Conservation (phyloP, 2,113 vertebrate genomes). For the pig (Sus scrofa) region DNA sequence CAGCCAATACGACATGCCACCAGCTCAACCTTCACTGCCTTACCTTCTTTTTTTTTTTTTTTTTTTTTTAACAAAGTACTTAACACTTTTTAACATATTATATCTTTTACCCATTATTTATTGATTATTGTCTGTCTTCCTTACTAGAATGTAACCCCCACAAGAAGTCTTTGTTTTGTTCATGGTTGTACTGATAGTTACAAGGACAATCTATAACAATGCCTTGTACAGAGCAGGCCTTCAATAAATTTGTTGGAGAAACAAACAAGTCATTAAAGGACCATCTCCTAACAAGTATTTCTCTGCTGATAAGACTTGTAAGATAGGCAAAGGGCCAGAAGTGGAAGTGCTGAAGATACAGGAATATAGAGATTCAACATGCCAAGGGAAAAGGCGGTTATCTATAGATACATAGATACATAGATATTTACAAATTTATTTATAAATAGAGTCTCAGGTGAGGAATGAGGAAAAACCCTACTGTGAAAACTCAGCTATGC, state of each 20-base stretch:
- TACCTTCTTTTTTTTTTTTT: neutral
- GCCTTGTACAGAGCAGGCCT: neutral
- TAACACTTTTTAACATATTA: neutral
- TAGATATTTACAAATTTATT: neutral
- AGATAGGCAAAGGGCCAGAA: neutral
- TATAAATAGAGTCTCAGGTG: neutral
- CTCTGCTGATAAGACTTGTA: neutral
- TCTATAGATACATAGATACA: neutral
- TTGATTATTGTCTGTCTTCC: neutral
- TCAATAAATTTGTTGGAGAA: neutral
- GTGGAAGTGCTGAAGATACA: neutral
- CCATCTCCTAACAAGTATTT: neutral
- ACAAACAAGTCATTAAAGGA: neutral
- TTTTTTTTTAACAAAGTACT: neutral
- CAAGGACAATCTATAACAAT: neutral
- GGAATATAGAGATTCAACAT: neutral
- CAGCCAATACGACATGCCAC: neutral
- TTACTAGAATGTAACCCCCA: neutral
- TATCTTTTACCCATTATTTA: neutral
- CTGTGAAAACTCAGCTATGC: neutral
- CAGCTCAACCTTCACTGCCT: neutral
- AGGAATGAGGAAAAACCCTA: neutral
- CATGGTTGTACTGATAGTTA: neutral
- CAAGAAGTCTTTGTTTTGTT: neutral
- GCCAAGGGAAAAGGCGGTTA: neutral